Conservation (phyloP, 2,888 invertebrate species). For the Peribatodes rhomboidaria region DNA sequence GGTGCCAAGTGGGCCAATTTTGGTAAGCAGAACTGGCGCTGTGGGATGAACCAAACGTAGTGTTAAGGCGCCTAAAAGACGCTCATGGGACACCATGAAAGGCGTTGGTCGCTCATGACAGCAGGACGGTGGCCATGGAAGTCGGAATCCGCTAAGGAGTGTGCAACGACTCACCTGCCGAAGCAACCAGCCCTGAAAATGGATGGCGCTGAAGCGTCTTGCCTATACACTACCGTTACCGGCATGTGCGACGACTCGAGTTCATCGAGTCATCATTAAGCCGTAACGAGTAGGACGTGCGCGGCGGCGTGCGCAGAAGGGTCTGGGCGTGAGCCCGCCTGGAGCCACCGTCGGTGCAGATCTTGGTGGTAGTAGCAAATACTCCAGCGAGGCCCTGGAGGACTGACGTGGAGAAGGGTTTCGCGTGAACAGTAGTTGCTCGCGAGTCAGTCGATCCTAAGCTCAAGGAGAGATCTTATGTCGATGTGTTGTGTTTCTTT, state of each 20-base stretch:
- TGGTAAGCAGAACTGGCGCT: constrained; percentile 93
- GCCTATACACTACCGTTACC: constrained; percentile 81
- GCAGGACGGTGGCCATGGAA: constrained; percentile 87
- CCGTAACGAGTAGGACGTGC: constrained; percentile 87
- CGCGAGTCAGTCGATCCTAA: constrained; percentile 87
- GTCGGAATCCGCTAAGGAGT: constrained; percentile 89
- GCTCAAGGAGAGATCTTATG: constrained; percentile 80
- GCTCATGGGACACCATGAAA: constrained; percentile 77
- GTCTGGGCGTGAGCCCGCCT: constrained; percentile 81
- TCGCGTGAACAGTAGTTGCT: constrained; percentile 82
- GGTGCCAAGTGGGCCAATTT: constrained; percentile 90
- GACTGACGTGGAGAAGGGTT: constrained; percentile 87
- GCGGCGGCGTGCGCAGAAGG: constrained; percentile 86
- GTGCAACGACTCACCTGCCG: constrained; percentile 88
- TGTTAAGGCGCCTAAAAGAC: constrained; percentile 89
- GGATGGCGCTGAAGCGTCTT: constrained; percentile 87
- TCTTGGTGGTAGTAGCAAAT: constrained; percentile 91
- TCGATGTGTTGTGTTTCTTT: constrained; percentile 70
- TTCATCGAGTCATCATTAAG: constrained; percentile 67
- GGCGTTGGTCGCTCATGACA: constrained; percentile 78
- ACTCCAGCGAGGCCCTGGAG: constrained; percentile 88
- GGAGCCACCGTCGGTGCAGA: constrained; percentile 86
- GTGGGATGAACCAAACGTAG: constrained; percentile 91
- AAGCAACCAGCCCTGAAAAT: constrained; percentile 89
- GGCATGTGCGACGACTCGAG: constrained; percentile 68